phyloP scores from a whole-genome alignment of 1,140 invertebrate genomes.

The Leguminivora glycinivorella region DNA sequence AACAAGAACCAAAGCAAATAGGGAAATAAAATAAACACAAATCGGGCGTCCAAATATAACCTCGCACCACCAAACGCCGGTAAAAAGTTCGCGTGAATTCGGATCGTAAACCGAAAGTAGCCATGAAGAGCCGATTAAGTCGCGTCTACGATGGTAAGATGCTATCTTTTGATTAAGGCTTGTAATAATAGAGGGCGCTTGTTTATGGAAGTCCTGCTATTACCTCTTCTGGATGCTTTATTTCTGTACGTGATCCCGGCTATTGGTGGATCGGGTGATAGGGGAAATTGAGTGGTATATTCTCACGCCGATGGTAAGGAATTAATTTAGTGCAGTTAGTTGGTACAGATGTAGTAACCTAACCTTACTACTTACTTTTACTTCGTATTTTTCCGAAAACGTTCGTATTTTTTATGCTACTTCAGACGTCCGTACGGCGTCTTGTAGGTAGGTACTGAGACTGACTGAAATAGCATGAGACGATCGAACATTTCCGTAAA shows the following conservation, averaged over 20 bases:
- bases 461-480: too few relatives aligned
- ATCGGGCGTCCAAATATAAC: neutral
- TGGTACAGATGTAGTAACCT: too few relatives aligned
- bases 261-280: constrained; percentile 22
- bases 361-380: too few relatives aligned
- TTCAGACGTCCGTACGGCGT: too few relatives aligned
- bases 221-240: constrained; percentile 45
- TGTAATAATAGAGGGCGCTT: constrained; percentile 65
- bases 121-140: constrained; percentile 52
- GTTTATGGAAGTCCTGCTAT: constrained; percentile 62
- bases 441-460: too few relatives aligned
- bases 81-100: constrained; percentile 36
- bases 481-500: too few relatives aligned
- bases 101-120: constrained; percentile 45
- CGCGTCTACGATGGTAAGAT: constrained; percentile 62
- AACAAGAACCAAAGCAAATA: neutral
- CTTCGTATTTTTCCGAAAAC: too few relatives aligned
- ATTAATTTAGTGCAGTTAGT: neutral
- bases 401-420: too few relatives aligned
- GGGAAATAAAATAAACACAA: neutral
- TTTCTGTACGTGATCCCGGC: constrained; percentile 41
- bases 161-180: constrained; percentile 73
- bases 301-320: neutral
- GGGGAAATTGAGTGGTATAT: neutral
- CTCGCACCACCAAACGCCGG: neutral